These are phyloP conservation scores for Danio albolineatus DNA, from an alignment of 2,797 vertebrate genomes.

Conservation along the genomic window DNA sequence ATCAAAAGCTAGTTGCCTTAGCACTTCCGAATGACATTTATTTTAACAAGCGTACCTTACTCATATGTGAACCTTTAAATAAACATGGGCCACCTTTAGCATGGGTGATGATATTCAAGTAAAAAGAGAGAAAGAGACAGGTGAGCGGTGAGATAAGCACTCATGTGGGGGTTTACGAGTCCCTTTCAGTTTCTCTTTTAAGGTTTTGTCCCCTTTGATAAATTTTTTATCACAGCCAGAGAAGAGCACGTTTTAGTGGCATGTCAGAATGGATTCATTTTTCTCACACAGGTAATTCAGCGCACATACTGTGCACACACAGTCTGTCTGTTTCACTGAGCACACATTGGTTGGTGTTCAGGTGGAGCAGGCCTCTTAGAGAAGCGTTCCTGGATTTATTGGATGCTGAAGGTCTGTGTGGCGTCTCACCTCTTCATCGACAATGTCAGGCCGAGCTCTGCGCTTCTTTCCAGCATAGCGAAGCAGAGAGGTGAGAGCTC, in stretches of 20 bases:
- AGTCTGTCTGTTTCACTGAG: conserved; percentile 15
- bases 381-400: conserved; percentile 19
- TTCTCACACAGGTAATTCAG: background rate
- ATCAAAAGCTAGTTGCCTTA: conserved; percentile 15
- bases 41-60: conserved; percentile 33
- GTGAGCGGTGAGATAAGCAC: conserved; percentile 46
- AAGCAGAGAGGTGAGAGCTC: conserved; percentile 88
- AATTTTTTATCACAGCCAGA: conserved; percentile 76
- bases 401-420: conserved; percentile 27
- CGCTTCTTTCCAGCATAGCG: conserved; percentile 88
- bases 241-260: conserved; percentile 70
- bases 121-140: conserved; percentile 39
- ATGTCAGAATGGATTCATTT: conserved; percentile 17
- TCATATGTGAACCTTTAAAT: conserved; percentile 46
- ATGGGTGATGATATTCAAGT: conserved; percentile 36
- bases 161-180: conserved; percentile 66
- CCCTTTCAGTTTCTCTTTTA: conserved; percentile 72
- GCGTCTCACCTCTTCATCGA: conserved; percentile 84
- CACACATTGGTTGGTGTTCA: background rate
- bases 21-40: conserved; percentile 39
- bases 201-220: conserved; percentile 74
- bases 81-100: conserved; percentile 32
- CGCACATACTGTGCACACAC: background rate
- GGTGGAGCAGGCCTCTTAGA: background rate
- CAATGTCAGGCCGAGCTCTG: conserved; percentile 71